Evolutionary conservation across 1,140 invertebrate genomes (phyloP).

Genomic region (Atta colombica): DNA sequence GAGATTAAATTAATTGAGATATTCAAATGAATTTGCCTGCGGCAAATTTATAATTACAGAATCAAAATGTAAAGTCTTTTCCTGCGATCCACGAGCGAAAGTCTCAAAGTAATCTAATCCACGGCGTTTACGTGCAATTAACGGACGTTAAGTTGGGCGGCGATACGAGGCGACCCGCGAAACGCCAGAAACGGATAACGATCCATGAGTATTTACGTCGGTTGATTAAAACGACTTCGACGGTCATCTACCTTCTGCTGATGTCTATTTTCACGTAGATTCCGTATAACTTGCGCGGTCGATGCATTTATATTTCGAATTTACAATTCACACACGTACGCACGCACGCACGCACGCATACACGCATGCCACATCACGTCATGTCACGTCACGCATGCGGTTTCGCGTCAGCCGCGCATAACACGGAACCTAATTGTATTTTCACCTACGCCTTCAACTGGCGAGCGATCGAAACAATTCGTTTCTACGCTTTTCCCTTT

Average conservation of each 20-base stretch:
- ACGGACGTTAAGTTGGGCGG: constrained; percentile 17
- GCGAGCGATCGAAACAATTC: constrained; percentile 16
- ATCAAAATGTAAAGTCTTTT: not conserved
- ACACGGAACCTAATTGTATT: constrained; percentile 73
- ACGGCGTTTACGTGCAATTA: constrained; percentile 47
- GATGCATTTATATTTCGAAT: constrained; percentile 65
- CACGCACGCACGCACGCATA: constrained; percentile 11
- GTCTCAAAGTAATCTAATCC: constrained; percentile 44
- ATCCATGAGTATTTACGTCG: constrained; percentile 58
- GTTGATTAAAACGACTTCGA: constrained; percentile 63
- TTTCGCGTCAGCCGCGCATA: constrained; percentile 71
- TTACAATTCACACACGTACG: constrained; percentile 54
- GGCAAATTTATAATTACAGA: not conserved
- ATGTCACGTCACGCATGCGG: constrained; percentile 23
- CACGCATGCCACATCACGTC: constrained; percentile 7
- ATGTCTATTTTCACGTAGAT: constrained; percentile 71
- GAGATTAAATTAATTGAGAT: not conserved
- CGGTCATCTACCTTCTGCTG: constrained; percentile 70
- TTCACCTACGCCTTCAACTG: constrained; percentile 63
- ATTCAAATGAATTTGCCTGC: not conserved
- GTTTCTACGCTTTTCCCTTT: constrained; percentile 56
- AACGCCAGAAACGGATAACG: constrained; percentile 51
- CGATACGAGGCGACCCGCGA: constrained; percentile 35
- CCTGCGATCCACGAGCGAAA: not conserved
- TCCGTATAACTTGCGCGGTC: constrained; percentile 31